Conservation (phyloP, 2,888 invertebrate genomes). For the Ramazzottius varieornatus region DNA sequence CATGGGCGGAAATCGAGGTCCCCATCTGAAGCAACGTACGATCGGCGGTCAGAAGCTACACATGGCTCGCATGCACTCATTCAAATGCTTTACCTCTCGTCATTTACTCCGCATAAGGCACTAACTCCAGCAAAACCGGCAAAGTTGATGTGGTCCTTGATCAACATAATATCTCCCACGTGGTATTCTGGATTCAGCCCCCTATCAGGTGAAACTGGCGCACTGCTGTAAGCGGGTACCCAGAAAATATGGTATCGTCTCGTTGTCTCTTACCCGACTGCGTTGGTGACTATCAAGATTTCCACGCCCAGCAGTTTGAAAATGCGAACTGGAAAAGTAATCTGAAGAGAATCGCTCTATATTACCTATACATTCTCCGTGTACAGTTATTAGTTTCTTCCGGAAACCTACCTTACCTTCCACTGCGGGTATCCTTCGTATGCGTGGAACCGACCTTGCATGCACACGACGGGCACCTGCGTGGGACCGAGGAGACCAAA, state of each 20-base stretch:
- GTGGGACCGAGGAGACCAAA: constrained; percentile 49
- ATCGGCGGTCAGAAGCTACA: neutral
- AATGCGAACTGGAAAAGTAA: constrained; percentile 75
- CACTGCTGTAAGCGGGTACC: neutral
- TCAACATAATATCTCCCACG: constrained; percentile 84
- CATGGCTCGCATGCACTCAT: neutral
- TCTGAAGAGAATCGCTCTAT: constrained; percentile 37
- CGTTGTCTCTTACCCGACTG: constrained; percentile 40
- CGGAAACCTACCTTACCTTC: too few relatives aligned
- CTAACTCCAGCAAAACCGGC: constrained; percentile 85
- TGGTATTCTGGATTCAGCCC: constrained; percentile 61
- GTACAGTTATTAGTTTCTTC: too few relatives aligned
- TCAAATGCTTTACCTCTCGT: constrained; percentile 52
- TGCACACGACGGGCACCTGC: constrained; percentile 61
- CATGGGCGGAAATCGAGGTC: constrained; percentile 75
- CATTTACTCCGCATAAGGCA: constrained; percentile 72
- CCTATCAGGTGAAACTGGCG: neutral
- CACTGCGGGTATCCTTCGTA: constrained; percentile 86
- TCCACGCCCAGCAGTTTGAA: constrained; percentile 80
- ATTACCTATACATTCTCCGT: too few relatives aligned
- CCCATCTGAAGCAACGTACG: constrained; percentile 36
- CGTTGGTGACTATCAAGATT: constrained; percentile 74
- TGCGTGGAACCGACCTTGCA: constrained; percentile 90
- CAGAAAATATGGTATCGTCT: neutral
- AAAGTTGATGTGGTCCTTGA: constrained; percentile 87